Evolutionary conservation across 2,797 vertebrate species (phyloP).

Genomic region (Antrozous pallidus): DNA sequence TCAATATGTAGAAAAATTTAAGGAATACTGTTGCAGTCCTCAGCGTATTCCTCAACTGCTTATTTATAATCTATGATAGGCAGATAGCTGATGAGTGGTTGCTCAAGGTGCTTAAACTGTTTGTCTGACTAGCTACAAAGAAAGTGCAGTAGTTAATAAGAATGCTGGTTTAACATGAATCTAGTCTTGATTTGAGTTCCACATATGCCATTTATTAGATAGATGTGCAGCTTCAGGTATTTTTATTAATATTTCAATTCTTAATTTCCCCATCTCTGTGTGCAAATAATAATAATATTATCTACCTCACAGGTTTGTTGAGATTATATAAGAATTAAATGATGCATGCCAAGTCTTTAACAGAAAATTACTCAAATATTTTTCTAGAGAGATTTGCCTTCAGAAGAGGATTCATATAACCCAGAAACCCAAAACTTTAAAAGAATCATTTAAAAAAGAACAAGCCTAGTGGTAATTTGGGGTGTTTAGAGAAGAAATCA

Average conservation of each 20-base stretch:
- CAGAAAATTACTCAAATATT: not conserved
- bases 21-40: not conserved
- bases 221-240: not conserved
- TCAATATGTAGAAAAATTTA: not conserved
- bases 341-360: not conserved
- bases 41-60: not conserved
- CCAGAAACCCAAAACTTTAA: not conserved
- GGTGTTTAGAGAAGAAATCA: not conserved
- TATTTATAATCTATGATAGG: not conserved
- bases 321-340: not conserved
- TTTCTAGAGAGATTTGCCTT: not conserved
- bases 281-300: not conserved
- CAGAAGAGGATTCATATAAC: not conserved
- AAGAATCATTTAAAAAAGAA: not conserved
- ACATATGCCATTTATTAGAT: not conserved
- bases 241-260: not conserved
- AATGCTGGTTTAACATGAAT: not conserved
- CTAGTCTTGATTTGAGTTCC: not conserved
- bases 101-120: not conserved
- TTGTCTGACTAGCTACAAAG: not conserved
- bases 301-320: not conserved
- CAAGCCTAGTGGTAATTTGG: not conserved
- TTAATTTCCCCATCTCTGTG: not conserved
- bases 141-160: not conserved
- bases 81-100: not conserved